Percentiles rank a stretch among this genome's conserved stretches.
phyloP scores from a whole-genome alignment of 2,888 invertebrate species.

The Melipona beecheii region DNA sequence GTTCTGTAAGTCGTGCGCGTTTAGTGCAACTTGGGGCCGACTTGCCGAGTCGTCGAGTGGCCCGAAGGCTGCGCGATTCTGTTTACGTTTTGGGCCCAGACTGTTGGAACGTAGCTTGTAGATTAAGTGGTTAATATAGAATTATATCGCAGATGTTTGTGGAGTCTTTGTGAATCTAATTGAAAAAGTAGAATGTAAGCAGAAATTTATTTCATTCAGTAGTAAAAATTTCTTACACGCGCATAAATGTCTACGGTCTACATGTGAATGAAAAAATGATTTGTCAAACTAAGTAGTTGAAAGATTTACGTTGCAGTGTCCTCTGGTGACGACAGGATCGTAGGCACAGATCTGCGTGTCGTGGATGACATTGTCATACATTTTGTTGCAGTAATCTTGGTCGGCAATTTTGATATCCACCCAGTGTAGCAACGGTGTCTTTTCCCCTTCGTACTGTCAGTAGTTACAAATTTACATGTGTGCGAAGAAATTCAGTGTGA shows the following conservation, averaged over 20 bases:
- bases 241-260: neutral
- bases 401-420: slow-evolving; percentile 86
- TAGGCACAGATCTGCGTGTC: slow-evolving; percentile 66
- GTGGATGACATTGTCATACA: slow-evolving; percentile 43
- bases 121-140: too few relatives aligned
- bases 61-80: too few relatives aligned
- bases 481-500: neutral
- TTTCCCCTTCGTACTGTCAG: slow-evolving; percentile 65
- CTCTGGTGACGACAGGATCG: slow-evolving; percentile 44
- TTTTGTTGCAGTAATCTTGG: slow-evolving; percentile 64
- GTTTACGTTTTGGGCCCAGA: too few relatives aligned
- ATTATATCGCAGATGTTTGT: too few relatives aligned
- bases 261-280: neutral
- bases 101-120: too few relatives aligned
- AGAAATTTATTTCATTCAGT: too few relatives aligned
- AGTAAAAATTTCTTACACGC: too few relatives aligned
- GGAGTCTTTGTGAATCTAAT: too few relatives aligned
- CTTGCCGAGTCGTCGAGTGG: too few relatives aligned
- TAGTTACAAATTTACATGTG: neutral
- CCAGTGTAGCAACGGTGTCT: slow-evolving; percentile 83
- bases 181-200: too few relatives aligned
- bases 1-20: too few relatives aligned
- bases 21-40: too few relatives aligned
- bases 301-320: slow-evolving; percentile 66
- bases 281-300: neutral